A percentile compares a stretch with the other conserved stretches of the same genome.
phyloP scores from a whole-genome alignment of 2,797 vertebrate genomes.

The Nasua narica region DNA sequence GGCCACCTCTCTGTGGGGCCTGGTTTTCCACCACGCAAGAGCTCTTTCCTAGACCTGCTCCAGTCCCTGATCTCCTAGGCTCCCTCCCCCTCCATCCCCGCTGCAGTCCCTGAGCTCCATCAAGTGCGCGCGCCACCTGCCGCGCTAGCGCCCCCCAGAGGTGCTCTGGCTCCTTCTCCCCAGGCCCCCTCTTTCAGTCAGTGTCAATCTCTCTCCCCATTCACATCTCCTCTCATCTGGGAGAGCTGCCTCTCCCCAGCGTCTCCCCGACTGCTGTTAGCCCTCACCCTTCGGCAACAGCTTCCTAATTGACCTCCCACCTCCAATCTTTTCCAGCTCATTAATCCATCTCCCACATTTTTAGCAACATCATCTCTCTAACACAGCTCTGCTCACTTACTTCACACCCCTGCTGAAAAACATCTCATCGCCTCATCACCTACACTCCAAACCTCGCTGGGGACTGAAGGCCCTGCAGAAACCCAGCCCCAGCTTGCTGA shows the following conservation, averaged over 20 bases:
- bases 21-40: no score
- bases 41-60: background rate
- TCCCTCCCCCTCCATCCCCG: no score
- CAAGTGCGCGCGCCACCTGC: background rate
- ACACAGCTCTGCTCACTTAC: conserved; percentile 55
- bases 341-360: conserved; percentile 66
- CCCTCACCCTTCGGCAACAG: conserved; percentile 35
- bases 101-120: no score
- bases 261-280: background rate
- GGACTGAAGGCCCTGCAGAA: background rate
- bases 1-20: background rate
- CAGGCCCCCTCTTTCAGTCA: background rate
- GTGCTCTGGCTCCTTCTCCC: background rate
- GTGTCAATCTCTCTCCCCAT: background rate
- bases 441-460: background rate
- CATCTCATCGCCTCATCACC: conserved; percentile 15
- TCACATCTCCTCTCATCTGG: background rate
- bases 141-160: background rate
- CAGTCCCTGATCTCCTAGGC: background rate
- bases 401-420: conserved; percentile 49
- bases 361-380: conserved; percentile 58
- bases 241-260: background rate
- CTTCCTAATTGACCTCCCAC: conserved; percentile 66
- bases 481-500: background rate
- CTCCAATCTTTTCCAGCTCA: conserved; percentile 66